phyloP scores from a whole-genome alignment of 1,140 invertebrate genomes.

The Drosophila simulans region DNA sequence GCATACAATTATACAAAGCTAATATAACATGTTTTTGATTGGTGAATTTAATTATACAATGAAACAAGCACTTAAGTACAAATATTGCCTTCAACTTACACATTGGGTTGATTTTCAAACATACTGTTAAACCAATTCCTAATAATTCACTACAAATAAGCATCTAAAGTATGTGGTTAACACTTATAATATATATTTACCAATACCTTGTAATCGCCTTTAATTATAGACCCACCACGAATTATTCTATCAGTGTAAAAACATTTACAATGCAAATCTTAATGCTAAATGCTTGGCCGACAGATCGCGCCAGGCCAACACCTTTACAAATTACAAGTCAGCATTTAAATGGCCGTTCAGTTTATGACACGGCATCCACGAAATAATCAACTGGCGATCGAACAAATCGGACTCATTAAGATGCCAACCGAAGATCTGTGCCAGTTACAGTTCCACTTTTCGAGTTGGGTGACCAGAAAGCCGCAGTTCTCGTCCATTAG shows the following conservation, averaged over 20 bases:
- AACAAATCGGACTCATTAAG: conserved; percentile 55
- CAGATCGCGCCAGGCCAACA: conserved; percentile 14
- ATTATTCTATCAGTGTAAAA: background rate
- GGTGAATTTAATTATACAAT: no score
- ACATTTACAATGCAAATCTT: conserved; percentile 51
- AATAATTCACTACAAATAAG: no score
- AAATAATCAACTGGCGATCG: conserved; percentile 37
- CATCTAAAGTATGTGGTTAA: no score
- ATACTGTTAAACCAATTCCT: no score
- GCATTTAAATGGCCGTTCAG: conserved; percentile 49
- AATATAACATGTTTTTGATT: no score
- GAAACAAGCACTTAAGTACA: no score
- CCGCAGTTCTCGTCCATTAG: conserved; percentile 44
- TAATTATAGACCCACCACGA: no score
- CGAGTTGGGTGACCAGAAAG: conserved; percentile 1
- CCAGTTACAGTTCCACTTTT: conserved; percentile 18
- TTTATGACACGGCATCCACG: conserved; percentile 25
- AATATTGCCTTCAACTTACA: no score
- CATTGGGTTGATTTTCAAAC: no score
- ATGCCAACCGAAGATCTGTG: conserved; percentile 26
- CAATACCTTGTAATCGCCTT: no score
- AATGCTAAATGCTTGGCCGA: conserved; percentile 33
- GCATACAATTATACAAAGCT: no score
- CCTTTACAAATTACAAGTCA: conserved; percentile 55
- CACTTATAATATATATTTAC: no score